A percentile compares a stretch with the other conserved stretches of the same genome.
Conservation (phyloP, 2,797 vertebrate species). For the Eupleurogrammus muticus region DNA sequence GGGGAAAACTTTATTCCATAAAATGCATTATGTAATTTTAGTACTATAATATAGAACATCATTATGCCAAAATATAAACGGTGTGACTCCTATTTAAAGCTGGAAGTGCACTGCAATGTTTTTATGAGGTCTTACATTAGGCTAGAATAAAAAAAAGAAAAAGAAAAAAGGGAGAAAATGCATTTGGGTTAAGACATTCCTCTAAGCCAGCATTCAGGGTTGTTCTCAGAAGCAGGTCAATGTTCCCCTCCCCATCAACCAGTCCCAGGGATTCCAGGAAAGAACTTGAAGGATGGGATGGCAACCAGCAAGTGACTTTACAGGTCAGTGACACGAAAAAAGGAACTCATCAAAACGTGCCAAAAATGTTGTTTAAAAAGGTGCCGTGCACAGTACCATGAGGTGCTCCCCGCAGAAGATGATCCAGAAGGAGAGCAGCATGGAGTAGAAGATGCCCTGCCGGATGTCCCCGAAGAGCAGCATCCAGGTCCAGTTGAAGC, state of each 20-base stretch:
- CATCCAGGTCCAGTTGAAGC: conserved; percentile 99
- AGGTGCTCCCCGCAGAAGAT: conserved; percentile 99
- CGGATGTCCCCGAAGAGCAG: conserved; percentile 96
- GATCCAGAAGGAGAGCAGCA: conserved; percentile 98
- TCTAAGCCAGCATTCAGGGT: conserved; percentile 1
- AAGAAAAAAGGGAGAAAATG: neutral
- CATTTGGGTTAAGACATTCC: neutral
- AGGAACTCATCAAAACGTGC: neutral
- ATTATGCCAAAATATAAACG: too few species aligned
- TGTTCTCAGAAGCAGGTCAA: neutral
- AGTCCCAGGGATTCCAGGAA: neutral
- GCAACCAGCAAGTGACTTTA: neutral
- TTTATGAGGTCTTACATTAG: neutral
- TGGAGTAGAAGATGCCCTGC: conserved; percentile 97
- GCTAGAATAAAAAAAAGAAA: neutral
- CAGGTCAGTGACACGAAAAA: conserved; percentile 13
- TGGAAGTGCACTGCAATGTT: neutral
- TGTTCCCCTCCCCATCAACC: neutral
- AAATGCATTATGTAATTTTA: neutral
- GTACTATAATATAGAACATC: neutral
- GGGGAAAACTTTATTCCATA: conserved; percentile 1
- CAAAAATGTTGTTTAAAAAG: neutral
- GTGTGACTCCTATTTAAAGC: neutral
- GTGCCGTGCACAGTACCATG: conserved; percentile 85
- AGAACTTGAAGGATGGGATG: neutral